Evolutionary conservation across 2,113 vertebrate genomes (phyloP).

Genomic region (Lampris incognitus): DNA sequence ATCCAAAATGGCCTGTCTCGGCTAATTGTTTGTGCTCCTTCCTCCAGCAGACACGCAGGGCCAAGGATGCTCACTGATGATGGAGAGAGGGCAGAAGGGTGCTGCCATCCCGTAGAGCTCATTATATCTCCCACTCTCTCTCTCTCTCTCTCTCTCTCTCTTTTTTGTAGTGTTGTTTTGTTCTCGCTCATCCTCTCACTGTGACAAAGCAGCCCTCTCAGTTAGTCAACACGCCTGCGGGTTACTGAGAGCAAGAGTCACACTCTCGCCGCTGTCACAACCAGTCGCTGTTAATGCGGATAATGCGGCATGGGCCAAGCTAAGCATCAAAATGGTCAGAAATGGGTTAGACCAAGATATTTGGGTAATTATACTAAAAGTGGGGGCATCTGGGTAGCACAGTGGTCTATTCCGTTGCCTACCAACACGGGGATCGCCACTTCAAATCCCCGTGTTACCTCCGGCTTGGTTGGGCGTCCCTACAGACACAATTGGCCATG

Average conservation of each 20-base stretch:
- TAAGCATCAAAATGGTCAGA: slow-evolving; percentile 35
- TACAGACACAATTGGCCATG: too few species aligned
- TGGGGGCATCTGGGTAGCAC: too few species aligned
- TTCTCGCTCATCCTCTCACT: slow-evolving; percentile 56
- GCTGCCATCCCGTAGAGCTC: slow-evolving; percentile 68
- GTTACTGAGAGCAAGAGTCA: slow-evolving; percentile 45
- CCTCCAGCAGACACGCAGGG: slow-evolving; percentile 65
- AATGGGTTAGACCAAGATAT: slow-evolving; percentile 25
- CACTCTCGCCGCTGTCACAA: slow-evolving; percentile 61
- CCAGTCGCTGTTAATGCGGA: slow-evolving; percentile 66
- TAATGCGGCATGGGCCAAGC: slow-evolving; percentile 55
- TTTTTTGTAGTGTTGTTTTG: slow-evolving; percentile 68
- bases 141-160: slow-evolving; percentile 71
- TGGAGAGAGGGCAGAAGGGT: slow-evolving; percentile 70
- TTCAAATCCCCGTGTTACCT: too few species aligned
- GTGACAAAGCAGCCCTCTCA: slow-evolving; percentile 50
- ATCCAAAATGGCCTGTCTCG: slow-evolving; percentile 71
- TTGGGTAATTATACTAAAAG: slow-evolving; percentile 1
- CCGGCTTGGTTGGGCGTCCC: too few species aligned
- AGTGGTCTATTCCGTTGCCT: too few species aligned
- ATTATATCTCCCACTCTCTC: slow-evolving; percentile 76
- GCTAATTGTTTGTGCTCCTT: slow-evolving; percentile 80
- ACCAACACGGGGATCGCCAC: too few species aligned
- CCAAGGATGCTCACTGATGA: slow-evolving; percentile 66
- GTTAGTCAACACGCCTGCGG: slow-evolving; percentile 63